Conservation (phyloP, 2,888 invertebrate species). For the Keiferia lycopersicella region DNA sequence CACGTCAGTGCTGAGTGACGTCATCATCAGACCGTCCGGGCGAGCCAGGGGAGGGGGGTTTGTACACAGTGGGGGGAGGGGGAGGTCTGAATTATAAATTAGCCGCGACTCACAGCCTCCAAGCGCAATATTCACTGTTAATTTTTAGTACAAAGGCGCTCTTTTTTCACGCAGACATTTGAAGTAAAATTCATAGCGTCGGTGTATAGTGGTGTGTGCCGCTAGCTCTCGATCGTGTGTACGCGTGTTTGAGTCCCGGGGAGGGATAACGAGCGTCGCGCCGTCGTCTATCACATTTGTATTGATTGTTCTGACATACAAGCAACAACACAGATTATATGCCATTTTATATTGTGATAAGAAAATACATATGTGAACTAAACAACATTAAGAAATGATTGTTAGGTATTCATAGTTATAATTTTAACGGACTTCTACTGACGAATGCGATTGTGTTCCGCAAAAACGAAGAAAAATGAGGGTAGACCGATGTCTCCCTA, state of each 20-base stretch:
- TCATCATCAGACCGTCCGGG: neutral
- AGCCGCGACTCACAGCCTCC: neutral
- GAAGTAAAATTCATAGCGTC: neutral
- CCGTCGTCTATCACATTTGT: constrained; percentile 12
- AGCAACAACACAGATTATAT: neutral
- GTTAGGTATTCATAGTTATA: too few relatives aligned
- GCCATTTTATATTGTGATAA: too few relatives aligned
- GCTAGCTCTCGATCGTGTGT: neutral
- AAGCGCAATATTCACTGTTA: neutral
- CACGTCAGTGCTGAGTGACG: constrained; percentile 2
- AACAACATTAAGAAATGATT: too few relatives aligned
- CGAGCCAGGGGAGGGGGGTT: neutral
- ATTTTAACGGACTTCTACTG: too few relatives aligned
- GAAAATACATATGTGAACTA: too few relatives aligned
- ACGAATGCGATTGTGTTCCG: too few relatives aligned
- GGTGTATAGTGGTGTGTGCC: neutral
- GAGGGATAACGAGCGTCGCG: constrained; percentile 17
- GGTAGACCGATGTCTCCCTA: neutral
- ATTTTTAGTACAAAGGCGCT: neutral
- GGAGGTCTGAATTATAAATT: constrained; percentile 2
- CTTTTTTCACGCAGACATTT: neutral
- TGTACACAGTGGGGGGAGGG: neutral
- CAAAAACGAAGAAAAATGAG: too few relatives aligned
- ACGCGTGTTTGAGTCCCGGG: neutral
- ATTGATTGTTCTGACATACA: constrained; percentile 20